These are phyloP conservation scores for Buceros bicornis DNA, from an alignment of 2,797 vertebrate genomes.

Conservation along the genomic window DNA sequence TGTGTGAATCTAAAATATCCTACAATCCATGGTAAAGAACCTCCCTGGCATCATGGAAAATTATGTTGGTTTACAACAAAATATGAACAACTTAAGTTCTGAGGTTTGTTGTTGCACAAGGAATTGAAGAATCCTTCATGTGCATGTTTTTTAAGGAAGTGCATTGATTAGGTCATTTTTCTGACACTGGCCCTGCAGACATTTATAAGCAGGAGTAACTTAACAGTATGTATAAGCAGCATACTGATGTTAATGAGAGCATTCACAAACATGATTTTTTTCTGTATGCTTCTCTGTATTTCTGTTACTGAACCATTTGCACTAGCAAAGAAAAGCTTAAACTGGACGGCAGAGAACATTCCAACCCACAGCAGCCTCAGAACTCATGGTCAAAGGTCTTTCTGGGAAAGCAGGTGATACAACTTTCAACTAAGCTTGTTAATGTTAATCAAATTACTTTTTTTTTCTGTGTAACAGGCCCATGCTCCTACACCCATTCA, in stretches of 20 bases:
- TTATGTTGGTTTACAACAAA: background rate
- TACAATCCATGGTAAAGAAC: background rate
- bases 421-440: constrained; percentile 1
- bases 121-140: background rate
- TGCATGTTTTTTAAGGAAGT: background rate
- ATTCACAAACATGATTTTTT: background rate
- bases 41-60: background rate
- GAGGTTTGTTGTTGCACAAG: background rate
- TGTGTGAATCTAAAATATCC: background rate
- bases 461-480: constrained; percentile 5
- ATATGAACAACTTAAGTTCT: background rate
- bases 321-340: background rate
- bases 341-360: background rate
- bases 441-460: background rate
- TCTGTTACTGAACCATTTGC: background rate
- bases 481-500: background rate
- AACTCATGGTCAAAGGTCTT: background rate
- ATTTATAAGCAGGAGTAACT: background rate
- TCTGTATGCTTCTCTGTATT: background rate
- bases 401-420: background rate
- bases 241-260: background rate
- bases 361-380: background rate
- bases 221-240: background rate
- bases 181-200: background rate
- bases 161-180: background rate